Evolutionary conservation across 2,797 vertebrate genomes (phyloP), one percentile per base, ranked within the genome.

Genomic region (Hippocampus kuda): DNA sequence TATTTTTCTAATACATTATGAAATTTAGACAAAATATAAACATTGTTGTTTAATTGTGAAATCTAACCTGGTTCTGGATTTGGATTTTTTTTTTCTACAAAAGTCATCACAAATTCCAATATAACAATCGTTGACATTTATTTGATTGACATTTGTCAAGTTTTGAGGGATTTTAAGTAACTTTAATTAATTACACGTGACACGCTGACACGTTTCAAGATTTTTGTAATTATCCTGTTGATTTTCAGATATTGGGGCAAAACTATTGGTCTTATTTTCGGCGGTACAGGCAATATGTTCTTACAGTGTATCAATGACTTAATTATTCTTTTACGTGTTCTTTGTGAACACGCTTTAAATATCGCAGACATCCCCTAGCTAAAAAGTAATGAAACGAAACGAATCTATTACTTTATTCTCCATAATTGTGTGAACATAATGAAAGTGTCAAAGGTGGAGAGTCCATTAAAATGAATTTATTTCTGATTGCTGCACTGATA

Each of bases 381-480:
- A 4, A 48, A 48, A 24, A 24, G 4, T 5, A 10, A 24, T 56
- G 4, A 4, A 54, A n/a, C 53, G 3, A 54, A 54, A 54, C 15
- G 9, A n/a, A 54, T n/a, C 9, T n/a, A 5, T 22, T n/a, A n/a
- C 22, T 22, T n/a, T 53, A 20, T 53, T 5, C 8, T 24, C 1
- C 9, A 54, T 54, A 24, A 24, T 26, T 13, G 11, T 24, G n/a
- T 56, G 1, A 20, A 51, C 16, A 10, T 41, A 22, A 61, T 20
- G 8, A 61, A 61, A 61, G 16, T 34, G 59, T 20, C 30, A 41
- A 18, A 22, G 20, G 34, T 62, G 8, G 2, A 61, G 30, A 9
- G 59, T 15, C 26, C 44, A 46, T 76, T 74, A 79, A 85, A 80
- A 77, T 59, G 26, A 48, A 72, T 85, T 84, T 85, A 87, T 85